Percentiles rank a stretch among this genome's conserved stretches.
These are phyloP conservation scores for Chaetophractus vellerosus DNA, from an alignment of 2,797 vertebrate genomes.

Conservation along the genomic window DNA sequence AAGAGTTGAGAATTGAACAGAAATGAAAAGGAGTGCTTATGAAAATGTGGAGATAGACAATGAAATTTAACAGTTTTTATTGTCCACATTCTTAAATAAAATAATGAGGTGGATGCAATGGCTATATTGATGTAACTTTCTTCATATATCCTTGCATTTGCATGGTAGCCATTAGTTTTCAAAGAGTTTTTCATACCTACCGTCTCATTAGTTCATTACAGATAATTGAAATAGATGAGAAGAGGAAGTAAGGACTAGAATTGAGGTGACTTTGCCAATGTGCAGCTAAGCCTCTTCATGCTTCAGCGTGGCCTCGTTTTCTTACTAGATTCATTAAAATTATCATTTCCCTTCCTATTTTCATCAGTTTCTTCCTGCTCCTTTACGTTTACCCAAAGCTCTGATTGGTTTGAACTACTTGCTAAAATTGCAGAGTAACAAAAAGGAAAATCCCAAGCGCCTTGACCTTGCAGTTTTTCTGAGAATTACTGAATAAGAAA, in stretches of 20 bases:
- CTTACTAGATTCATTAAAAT: background rate
- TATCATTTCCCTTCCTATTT: background rate
- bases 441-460: background rate
- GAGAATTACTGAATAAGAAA: constrained; percentile 18
- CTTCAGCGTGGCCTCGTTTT: background rate
- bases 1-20: background rate
- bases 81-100: background rate
- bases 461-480: background rate
- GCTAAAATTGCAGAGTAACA: background rate
- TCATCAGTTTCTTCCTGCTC: background rate
- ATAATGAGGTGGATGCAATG: background rate
- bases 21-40: background rate
- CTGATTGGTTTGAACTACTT: background rate
- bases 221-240: background rate
- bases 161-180: background rate
- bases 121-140: background rate
- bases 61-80: background rate
- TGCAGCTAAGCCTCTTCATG: background rate
- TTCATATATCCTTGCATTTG: background rate
- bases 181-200: background rate
- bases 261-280: background rate
- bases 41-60: background rate
- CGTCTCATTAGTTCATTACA: background rate
- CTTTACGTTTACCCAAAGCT: background rate
- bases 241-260: background rate